Percentiles rank a stretch among this genome's conserved stretches.
These are phyloP conservation scores for Cheilosia impressa DNA, from an alignment of 2,888 invertebrate species.

Conservation along the genomic window DNA sequence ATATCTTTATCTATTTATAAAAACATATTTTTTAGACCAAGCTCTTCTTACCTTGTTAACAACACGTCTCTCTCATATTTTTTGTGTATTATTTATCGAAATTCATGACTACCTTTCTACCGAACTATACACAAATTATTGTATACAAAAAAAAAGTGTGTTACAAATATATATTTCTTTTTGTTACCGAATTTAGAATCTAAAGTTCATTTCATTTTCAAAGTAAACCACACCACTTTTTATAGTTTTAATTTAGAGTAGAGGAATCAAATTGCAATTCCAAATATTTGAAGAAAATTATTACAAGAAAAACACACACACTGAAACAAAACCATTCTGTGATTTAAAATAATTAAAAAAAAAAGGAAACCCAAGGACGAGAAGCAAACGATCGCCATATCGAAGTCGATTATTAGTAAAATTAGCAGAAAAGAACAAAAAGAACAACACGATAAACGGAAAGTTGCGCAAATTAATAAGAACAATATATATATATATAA, in stretches of 20 bases:
- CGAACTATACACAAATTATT: conserved; percentile 40
- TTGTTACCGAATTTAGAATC: conserved; percentile 42
- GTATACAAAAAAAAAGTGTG: conserved; percentile 62
- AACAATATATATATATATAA: conserved; percentile 37
- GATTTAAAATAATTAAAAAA: conserved; percentile 71
- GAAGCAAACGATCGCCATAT: conserved; percentile 68
- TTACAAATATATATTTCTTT: conserved; percentile 30
- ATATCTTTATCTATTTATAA: conserved; percentile 30
- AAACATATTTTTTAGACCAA: conserved; percentile 30
- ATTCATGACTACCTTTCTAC: conserved; percentile 57
- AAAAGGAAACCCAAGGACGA: conserved; percentile 50
- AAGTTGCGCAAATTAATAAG: conserved; percentile 59
- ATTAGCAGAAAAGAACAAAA: conserved; percentile 47
- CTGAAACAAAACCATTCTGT: conserved; percentile 74
- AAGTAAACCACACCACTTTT: conserved; percentile 26
- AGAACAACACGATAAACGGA: conserved; percentile 36
- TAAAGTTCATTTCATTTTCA: conserved; percentile 36
- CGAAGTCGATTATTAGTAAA: conserved; percentile 70
- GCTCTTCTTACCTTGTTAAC: conserved; percentile 37
- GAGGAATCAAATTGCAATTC: conserved; percentile 34
- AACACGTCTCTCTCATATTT: conserved; percentile 51
- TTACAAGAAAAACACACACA: conserved; percentile 48
- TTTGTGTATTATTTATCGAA: conserved; percentile 59
- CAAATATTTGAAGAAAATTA: conserved; percentile 39
- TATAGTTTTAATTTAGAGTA: conserved; percentile 49